A percentile compares a stretch with the other conserved stretches of the same genome.
Evolutionary conservation across 1,140 invertebrate species (phyloP).

Genomic region (Papilio glaucus): DNA sequence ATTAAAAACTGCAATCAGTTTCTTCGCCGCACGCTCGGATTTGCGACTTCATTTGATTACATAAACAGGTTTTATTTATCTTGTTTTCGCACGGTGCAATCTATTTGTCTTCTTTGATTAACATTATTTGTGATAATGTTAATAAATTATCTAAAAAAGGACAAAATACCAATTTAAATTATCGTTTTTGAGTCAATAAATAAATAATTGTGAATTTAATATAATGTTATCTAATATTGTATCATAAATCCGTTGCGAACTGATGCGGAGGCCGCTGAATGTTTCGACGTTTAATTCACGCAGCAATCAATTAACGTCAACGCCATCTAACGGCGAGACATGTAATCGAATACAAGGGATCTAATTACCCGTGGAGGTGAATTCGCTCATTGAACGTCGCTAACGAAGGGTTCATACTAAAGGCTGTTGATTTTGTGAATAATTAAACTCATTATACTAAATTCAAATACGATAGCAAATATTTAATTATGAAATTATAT

Average conservation of each 20-base stretch:
- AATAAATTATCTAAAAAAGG: too few relatives aligned
- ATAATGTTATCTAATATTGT: too few relatives aligned
- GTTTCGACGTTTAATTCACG: neutral
- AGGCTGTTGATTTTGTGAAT: constrained; percentile 23
- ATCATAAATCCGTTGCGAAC: too few relatives aligned
- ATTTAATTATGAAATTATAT: neutral
- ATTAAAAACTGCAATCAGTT: neutral
- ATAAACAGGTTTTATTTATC: neutral
- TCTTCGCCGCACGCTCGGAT: neutral
- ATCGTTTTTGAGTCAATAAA: too few relatives aligned
- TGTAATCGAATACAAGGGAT: constrained; percentile 6
- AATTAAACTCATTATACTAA: constrained; percentile 8
- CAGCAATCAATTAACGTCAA: constrained; percentile 13
- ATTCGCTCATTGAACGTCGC: constrained; percentile 6
- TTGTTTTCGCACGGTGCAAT: neutral
- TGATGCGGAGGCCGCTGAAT: neutral
- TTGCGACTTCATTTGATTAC: neutral
- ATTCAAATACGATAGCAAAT: neutral
- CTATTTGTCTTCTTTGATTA: neutral
- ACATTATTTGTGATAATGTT: too few relatives aligned
- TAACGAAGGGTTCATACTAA: constrained; percentile 14
- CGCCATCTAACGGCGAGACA: constrained; percentile 8
- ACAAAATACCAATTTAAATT: too few relatives aligned
- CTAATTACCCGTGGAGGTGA: constrained; percentile 7
- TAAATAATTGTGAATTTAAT: too few relatives aligned